A percentile compares a stretch with the other conserved stretches of the same genome.
phyloP scores from a whole-genome alignment of 92 coral and sea anemone genomes.

The Anthopleura xanthogrammica region DNA sequence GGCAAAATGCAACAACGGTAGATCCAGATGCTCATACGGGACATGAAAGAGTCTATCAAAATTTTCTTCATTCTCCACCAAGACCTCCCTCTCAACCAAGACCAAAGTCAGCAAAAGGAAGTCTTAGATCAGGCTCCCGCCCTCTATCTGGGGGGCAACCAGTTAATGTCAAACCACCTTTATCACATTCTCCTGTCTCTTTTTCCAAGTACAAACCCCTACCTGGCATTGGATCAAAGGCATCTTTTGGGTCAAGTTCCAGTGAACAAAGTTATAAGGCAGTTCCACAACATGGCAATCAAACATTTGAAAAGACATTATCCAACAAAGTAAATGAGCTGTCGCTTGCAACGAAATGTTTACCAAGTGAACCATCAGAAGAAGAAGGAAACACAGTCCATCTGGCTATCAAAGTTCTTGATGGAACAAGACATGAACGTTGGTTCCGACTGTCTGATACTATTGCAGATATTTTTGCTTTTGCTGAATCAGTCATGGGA shows the following conservation, averaged over 20 bases:
- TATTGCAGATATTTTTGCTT: conserved; percentile 62
- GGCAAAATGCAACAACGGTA: conserved; percentile 46
- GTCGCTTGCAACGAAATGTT: conserved; percentile 18
- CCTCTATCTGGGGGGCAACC: conserved; percentile 19
- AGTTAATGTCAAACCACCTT: conserved; percentile 33
- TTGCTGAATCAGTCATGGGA: conserved; percentile 49
- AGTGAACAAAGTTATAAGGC: conserved; percentile 13
- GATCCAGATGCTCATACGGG: conserved; percentile 14
- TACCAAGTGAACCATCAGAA: conserved; percentile 71
- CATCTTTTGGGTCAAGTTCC: conserved; percentile 14
- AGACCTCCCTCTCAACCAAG: conserved; percentile 63
- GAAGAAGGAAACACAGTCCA: conserved; percentile 58
- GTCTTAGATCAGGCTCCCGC: conserved; percentile 37
- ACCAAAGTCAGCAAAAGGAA: conserved; percentile 74
- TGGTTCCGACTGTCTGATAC: conserved; percentile 74
- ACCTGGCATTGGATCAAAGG: conserved; percentile 65
- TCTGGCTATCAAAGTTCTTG: conserved; percentile 77
- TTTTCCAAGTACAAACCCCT: conserved; percentile 76
- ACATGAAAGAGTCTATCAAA: not conserved
- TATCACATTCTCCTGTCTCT: conserved; percentile 54
- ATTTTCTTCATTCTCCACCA: conserved; percentile 39
- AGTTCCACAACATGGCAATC: not conserved
- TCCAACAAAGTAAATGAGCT: conserved; percentile 8
- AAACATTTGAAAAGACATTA: conserved; percentile 2
- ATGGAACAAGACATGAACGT: conserved; percentile 86